These are phyloP conservation scores for Drosophila pallidifrons DNA, from an alignment of 1,140 invertebrate genomes.

Conservation along the genomic window DNA sequence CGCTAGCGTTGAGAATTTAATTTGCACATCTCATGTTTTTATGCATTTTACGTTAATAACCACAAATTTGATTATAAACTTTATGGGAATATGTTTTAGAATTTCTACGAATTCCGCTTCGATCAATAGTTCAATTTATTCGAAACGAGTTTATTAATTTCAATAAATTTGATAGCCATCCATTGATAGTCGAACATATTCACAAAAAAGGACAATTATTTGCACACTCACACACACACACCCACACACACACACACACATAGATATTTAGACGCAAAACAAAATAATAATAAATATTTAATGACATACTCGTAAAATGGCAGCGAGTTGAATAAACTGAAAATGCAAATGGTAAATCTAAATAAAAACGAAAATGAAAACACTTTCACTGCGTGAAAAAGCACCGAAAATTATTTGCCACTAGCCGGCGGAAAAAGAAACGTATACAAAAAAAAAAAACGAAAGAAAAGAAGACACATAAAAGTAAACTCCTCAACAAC, in stretches of 20 bases:
- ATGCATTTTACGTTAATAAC: slow-evolving; percentile 10
- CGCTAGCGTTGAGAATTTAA: slow-evolving; percentile 9
- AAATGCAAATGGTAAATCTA: slow-evolving; percentile 12
- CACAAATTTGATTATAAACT: slow-evolving; percentile 24
- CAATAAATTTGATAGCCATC: slow-evolving; percentile 20
- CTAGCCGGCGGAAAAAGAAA: background rate
- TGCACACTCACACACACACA: slow-evolving; percentile 3
- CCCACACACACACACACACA: background rate
- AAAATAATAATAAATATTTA: slow-evolving; percentile 31
- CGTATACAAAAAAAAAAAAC: slow-evolving; percentile 1
- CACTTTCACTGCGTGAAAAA: slow-evolving; percentile 32
- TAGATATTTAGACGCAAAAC: too few relatives aligned
- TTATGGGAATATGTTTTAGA: slow-evolving; percentile 12
- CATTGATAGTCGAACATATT: slow-evolving; percentile 13
- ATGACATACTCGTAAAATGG: background rate
- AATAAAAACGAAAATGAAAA: slow-evolving; percentile 33
- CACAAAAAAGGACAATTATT: slow-evolving; percentile 23
- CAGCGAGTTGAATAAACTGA: background rate
- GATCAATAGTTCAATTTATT: slow-evolving; percentile 13
- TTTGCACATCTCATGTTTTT: background rate
- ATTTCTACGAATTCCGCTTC: slow-evolving; percentile 18
- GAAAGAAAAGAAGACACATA: background rate
- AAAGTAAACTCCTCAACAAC: background rate
- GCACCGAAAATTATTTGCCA: slow-evolving; percentile 5
- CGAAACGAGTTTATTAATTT: slow-evolving; percentile 37